phyloP scores from a whole-genome alignment of 2,113 vertebrate species.

The Dasyornis broadbenti region DNA sequence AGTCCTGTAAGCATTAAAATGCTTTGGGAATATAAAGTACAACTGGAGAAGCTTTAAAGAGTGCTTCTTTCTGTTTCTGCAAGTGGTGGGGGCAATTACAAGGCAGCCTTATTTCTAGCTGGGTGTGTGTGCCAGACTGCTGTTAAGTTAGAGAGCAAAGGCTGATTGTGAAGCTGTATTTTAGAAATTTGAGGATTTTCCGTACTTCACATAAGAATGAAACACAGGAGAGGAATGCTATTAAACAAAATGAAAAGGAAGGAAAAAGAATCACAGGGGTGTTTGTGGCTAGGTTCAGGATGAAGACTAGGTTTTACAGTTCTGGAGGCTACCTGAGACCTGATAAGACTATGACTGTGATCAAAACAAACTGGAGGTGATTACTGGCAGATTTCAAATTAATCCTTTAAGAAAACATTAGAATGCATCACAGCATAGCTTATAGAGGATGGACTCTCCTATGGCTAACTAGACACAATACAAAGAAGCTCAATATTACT shows the following conservation, averaged over 20 bases:
- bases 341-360: constrained; percentile 20
- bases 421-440: constrained; percentile 1
- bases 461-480: background rate
- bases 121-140: background rate
- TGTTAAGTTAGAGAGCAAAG: background rate
- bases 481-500: background rate
- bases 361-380: constrained; percentile 39
- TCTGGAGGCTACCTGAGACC: constrained; percentile 28
- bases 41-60: background rate
- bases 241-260: constrained; percentile 19
- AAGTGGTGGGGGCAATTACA: background rate
- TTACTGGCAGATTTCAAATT: constrained; percentile 41
- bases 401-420: constrained; percentile 56
- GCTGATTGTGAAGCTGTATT: background rate
- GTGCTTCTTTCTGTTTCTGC: background rate
- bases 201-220: background rate
- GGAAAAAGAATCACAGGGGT: background rate
- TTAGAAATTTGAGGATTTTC: constrained; percentile 14
- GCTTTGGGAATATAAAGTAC: background rate
- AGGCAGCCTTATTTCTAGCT: background rate
- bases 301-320: background rate
- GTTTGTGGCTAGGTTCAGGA: background rate
- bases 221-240: constrained; percentile 9
- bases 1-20: background rate
- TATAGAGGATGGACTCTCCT: background rate